A percentile compares a stretch with the other conserved stretches of the same genome.
These are phyloP conservation scores for Alcis repandata DNA, from an alignment of 2,888 invertebrate species.

Conservation along the genomic window DNA sequence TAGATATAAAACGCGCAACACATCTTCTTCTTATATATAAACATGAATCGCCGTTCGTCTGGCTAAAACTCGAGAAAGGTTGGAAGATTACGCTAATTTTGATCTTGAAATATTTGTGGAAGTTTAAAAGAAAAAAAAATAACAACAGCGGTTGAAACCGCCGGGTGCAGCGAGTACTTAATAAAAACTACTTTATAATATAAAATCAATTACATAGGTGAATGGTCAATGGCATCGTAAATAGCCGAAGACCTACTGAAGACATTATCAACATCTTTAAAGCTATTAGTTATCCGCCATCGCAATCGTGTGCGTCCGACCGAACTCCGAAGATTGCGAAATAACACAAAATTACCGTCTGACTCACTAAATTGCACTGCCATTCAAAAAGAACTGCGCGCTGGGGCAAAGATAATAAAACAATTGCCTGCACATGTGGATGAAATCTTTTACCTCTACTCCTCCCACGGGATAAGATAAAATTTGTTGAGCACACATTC, in stretches of 20 bases:
- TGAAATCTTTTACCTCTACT: background rate
- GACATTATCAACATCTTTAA: constrained; percentile 39
- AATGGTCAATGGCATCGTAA: constrained; percentile 31
- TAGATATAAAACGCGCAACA: background rate
- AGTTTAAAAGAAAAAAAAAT: no score
- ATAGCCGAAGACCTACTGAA: constrained; percentile 29
- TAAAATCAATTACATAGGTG: constrained; percentile 29
- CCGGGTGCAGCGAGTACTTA: no score
- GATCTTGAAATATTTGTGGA: no score
- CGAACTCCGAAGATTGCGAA: constrained; percentile 15
- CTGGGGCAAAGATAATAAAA: background rate
- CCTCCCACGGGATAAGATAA: no score
- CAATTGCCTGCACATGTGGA: background rate
- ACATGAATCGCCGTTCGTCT: no score
- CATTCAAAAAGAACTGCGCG: constrained; percentile 22
- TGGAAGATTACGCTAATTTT: no score
- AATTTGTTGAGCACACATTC: no score
- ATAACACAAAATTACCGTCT: constrained; percentile 26
- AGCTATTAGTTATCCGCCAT: constrained; percentile 23
- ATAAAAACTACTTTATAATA: background rate
- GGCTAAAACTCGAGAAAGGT: no score
- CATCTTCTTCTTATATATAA: no score
- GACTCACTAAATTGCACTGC: constrained; percentile 32
- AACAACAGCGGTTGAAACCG: no score
- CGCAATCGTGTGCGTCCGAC: constrained; percentile 27